phyloP scores from a whole-genome alignment of 2,797 vertebrate genomes.

The Channallabes apus region DNA sequence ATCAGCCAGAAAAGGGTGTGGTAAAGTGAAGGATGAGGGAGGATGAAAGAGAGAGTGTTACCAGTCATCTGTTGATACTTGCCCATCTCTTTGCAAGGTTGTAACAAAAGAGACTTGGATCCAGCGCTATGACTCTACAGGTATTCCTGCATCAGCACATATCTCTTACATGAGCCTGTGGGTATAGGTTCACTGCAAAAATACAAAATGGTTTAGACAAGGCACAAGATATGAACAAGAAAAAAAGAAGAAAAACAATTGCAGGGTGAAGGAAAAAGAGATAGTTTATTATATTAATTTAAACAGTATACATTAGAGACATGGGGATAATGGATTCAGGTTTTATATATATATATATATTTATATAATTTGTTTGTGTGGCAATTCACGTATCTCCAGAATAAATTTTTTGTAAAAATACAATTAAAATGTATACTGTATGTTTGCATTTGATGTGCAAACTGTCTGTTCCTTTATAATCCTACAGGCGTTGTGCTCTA shows the following conservation, averaged over 20 bases:
- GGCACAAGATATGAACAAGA: neutral
- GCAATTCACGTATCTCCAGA: too few species aligned
- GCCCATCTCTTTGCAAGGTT: conserved; percentile 62
- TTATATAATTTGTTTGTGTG: too few species aligned
- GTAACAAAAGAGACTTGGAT: conserved; percentile 63
- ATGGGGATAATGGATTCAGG: too few species aligned
- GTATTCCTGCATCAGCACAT: conserved; percentile 13
- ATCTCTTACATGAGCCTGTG: neutral
- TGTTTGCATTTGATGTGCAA: too few species aligned
- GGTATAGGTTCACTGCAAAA: neutral
- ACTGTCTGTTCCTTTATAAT: too few species aligned
- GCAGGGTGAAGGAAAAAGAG: too few species aligned
- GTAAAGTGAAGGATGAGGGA: conserved; percentile 31
- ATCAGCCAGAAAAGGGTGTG: conserved; percentile 19
- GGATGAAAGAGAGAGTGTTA: conserved; percentile 43
- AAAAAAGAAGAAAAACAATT: neutral
- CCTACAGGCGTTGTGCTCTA: too few species aligned
- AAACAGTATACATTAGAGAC: too few species aligned
- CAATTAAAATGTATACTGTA: too few species aligned
- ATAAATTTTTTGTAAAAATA: too few species aligned
- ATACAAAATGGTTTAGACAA: neutral
- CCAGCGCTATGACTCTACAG: neutral
- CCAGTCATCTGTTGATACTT: conserved; percentile 67
- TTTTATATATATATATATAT: too few species aligned
- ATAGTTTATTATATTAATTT: too few species aligned